A percentile compares a stretch with the other conserved stretches of the same genome.
Conservation (phyloP, 2,797 vertebrate genomes). For the Menidia menidia region DNA sequence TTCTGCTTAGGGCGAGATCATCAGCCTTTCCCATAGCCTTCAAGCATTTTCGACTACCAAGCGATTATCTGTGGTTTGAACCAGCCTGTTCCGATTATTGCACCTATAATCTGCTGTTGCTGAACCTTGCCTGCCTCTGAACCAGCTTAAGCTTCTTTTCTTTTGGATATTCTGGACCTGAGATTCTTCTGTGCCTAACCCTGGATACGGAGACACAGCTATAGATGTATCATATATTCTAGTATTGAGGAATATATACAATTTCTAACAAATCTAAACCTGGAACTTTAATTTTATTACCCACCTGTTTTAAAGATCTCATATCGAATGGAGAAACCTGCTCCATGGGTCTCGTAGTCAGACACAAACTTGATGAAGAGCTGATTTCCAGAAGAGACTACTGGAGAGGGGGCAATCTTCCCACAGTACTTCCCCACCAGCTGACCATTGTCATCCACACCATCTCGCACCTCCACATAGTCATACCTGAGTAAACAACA, state of each 20-base stretch:
- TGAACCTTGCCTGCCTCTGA: too few species aligned
- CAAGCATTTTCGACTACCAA: too few species aligned
- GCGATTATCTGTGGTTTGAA: too few species aligned
- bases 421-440: slow-evolving; percentile 96
- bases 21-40: too few species aligned
- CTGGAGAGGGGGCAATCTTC: slow-evolving; percentile 94
- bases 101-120: too few species aligned
- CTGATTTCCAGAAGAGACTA: slow-evolving; percentile 92
- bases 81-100: too few species aligned
- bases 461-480: slow-evolving; percentile 96
- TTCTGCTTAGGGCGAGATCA: too few species aligned
- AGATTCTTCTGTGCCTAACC: too few species aligned
- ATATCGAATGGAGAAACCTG: slow-evolving; percentile 98
- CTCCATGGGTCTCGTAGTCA: slow-evolving; percentile 97
- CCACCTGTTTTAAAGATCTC: slow-evolving; percentile 97
- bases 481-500: slow-evolving; percentile 88
- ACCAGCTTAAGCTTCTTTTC: too few species aligned
- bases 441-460: slow-evolving; percentile 90
- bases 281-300: slow-evolving; percentile 36
- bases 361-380: slow-evolving; percentile 98
- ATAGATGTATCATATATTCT: too few species aligned
- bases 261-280: slow-evolving; percentile 3
- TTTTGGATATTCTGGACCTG: too few species aligned
- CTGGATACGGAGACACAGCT: too few species aligned
- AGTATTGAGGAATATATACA: background rate